Base-by-base conservation (phyloP, 2,888 invertebrate genomes). In the Dione juno region DNA sequence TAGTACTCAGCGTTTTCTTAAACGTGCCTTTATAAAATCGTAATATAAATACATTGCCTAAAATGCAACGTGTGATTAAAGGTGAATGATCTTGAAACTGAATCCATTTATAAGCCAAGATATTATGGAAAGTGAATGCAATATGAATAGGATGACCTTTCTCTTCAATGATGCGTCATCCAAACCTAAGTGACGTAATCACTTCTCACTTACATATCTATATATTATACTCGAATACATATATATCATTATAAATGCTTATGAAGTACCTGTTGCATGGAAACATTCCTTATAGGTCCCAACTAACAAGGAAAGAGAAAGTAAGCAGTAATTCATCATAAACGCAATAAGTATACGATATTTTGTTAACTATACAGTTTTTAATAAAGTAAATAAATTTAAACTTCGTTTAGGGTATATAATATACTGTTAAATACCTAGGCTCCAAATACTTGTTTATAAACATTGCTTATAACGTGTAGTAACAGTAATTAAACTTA, bases 121-220 rank as follows among this genome's bases (percentile, higher is more conserved):
- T 80, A 80, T 82, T 87, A 85, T 89, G 85, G 85, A 90, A 90
- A 91, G 89, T 89, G 87, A 87, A 79, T 81, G 84, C 80, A 81
- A 81, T 89, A 87, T 88, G 86, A 87, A 90, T 90, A 90, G 86
- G 86, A 85, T 91, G 90, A 91, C 91, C 90, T 92, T 91, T 92
- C 84, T 86, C 81, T 87, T 76, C 67, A 79, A 73, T 82, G 88
- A 92, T 91, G 91, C 90, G 91, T 92, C 90, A 92, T 84, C 83
- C 82, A 81, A 86, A 85, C 81, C 83, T 81, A 80, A 82, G 81
- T 92, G 88, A 92, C 89, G 89, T 90, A 90, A 91, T 79, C 54
- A 16, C 37, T 57, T 16, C 37, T 16, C 11, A 57, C 16, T 16
- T 37, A 57, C 9, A 16, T 53, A 53, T 14, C 21, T 76, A 71